Evolutionary conservation across 92 coral and sea anemone genomes (phyloP), one percentile per base, ranked within the genome.

Genomic region (Siderastrea radians): DNA sequence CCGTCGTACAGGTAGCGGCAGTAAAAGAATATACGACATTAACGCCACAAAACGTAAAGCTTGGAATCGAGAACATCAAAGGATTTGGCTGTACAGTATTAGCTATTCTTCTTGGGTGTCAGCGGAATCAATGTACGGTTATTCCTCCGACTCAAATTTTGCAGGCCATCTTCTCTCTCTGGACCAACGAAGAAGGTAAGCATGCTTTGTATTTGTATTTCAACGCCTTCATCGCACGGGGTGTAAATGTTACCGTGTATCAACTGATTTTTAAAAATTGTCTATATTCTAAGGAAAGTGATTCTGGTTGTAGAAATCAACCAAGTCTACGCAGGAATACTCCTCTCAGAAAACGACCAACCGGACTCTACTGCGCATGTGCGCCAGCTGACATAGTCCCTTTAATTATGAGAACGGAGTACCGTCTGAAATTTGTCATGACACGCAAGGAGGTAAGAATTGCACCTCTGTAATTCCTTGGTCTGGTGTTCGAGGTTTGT

Each of bases 91-190:
- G 7, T 80, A 74, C n/a, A 15, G 38, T n/a, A 4, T 84, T 2
- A 52, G 73, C 45, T 73, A 59, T 26, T 84, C 88, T 13, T 84
- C 80, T 47, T 84, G 88, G 88, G 69, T 84, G 0, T 60, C 87
- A 2, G 70, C 87, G 55, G 72, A 52, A 62, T 48, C 19, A 51
- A 72, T 68, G 79, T 83, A 80, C 44, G 88, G 81, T 48, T 73
- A 72, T 66, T 9, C 69, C 13, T 12, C 80, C 38, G 80, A 83
- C 80, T 72, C 87, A 15, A 47, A 58, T 16, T 83, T 83, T 72
- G 87, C 87, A 38, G 64, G 79, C 71, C 80, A 83, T 72, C 87
- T 83, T 72, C 86, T 82, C 51, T 83, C 87, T 16, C 69, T 83
- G 71, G 87, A 83, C 17, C 46, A 57, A 75, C 79, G 87, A 72